Evolutionary conservation across 1,140 invertebrate genomes (phyloP), one percentile per base, ranked within the genome.

Genomic region (Trinorchestia longiramus): DNA sequence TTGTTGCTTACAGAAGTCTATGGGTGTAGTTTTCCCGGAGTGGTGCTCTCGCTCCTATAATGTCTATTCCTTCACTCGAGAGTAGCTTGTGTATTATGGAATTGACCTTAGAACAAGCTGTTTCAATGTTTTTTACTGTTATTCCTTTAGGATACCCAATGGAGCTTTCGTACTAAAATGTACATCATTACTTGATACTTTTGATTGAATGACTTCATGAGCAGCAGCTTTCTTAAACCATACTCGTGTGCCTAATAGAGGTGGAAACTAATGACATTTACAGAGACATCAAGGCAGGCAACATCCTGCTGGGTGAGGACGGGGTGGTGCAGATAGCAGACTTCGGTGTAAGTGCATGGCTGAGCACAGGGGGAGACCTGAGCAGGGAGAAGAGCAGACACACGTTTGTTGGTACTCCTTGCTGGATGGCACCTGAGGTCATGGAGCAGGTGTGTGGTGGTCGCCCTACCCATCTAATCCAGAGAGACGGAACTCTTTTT

Each of bases 381-480:
- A 98, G 98, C n/a, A 97, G 99, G 19, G 99, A 99, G 97, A 99
- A 99, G 96, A 97, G 98, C 1, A 97, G 98, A 95, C 98, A 98
- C 97, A 98, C 98, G 8, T 98, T 98, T 97, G 98, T 98, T 41
- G 98, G 98, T 15, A 98, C 98, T 6, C 98, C 99, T 0, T 99
- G 99, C 97, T 99, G 99, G 99, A 99, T 99, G 99, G 99, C 99
- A n/a, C 99, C 99, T 28, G 99, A 99, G 98, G 99, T 99, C 96
- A 99, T 99, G 99, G 99, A 99, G 98, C 99, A 99, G 98, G 98
- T 96, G 90, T 95, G 96, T 95, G n/a, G n/a, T n/a, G n/a, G n/a
- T n/a, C n/a, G n/a, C n/a, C n/a, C n/a, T n/a, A n/a, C n/a, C n/a
- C n/a, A n/a, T n/a, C n/a, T n/a, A n/a, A n/a, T n/a, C n/a, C n/a